phyloP scores from a whole-genome alignment of 2,797 vertebrate species.

The Takifugu rubripes region DNA sequence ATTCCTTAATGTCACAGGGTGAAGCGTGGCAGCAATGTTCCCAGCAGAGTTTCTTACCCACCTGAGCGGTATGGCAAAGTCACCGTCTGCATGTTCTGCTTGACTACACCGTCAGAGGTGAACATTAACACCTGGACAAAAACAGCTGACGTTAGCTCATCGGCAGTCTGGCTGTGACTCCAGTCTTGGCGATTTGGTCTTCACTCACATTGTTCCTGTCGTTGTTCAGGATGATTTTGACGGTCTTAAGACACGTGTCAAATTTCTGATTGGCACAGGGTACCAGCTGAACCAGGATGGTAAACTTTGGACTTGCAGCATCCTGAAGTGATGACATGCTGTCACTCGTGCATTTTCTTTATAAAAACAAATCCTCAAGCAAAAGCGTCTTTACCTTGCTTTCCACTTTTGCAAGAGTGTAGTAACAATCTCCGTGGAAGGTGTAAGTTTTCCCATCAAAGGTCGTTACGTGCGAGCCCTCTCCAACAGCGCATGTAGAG shows the following conservation, averaged over 20 bases:
- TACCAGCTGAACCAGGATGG: constrained; percentile 79
- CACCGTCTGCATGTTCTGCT: constrained; percentile 79
- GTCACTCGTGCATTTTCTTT: neutral
- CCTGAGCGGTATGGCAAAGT: constrained; percentile 85
- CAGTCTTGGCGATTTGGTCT: neutral
- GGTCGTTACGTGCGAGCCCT: constrained; percentile 88
- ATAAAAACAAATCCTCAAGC: neutral
- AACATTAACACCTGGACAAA: constrained; percentile 79
- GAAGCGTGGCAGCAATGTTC: constrained; percentile 3
- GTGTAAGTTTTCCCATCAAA: constrained; percentile 90
- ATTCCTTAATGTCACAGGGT: neutral
- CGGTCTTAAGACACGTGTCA: constrained; percentile 88
- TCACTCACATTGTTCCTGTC: constrained; percentile 84
- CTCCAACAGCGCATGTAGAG: constrained; percentile 83
- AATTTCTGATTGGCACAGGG: constrained; percentile 79
- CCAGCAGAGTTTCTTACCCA: constrained; percentile 46
- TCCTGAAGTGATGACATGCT: constrained; percentile 65
- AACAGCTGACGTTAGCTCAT: constrained; percentile 7
- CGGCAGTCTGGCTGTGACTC: neutral
- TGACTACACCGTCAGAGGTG: constrained; percentile 81
- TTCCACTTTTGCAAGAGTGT: constrained; percentile 84
- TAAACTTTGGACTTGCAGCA: constrained; percentile 68
- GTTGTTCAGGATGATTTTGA: constrained; percentile 80
- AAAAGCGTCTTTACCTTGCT: constrained; percentile 37
- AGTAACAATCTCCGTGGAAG: constrained; percentile 92